Conservation (phyloP, 2,113 vertebrate species). For the Malurus melanocephalus region DNA sequence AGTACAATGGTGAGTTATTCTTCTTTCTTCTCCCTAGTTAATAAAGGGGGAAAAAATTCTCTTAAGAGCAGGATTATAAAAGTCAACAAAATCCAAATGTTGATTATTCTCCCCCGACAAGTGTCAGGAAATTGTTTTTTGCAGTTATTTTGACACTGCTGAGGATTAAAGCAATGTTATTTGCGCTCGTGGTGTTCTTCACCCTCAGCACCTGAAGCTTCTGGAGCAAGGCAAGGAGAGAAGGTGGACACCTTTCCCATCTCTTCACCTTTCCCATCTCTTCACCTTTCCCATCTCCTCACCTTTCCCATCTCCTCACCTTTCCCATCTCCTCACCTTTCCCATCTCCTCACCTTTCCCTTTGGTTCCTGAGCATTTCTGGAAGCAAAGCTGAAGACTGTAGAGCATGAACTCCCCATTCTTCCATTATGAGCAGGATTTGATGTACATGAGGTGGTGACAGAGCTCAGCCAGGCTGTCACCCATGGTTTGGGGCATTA, state of each 20-base stretch:
- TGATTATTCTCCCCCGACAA: neutral
- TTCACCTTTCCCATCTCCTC: too few species aligned
- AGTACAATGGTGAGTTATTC: neutral
- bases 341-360: neutral
- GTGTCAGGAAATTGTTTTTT: too few species aligned
- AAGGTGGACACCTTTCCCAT: neutral
- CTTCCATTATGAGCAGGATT: neutral
- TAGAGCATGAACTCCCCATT: neutral
- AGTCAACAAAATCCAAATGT: neutral
- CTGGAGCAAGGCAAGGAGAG: neutral
- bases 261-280: neutral
- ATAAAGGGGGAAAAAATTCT: neutral
- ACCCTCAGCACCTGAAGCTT: neutral
- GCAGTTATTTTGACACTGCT: neutral
- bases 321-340: neutral
- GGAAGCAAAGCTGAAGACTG: neutral
- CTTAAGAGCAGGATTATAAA: neutral
- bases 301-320: too few species aligned
- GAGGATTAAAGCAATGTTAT: neutral
- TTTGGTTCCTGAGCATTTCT: neutral
- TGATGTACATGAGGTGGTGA: neutral
- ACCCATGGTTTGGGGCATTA: neutral
- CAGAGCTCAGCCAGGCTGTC: neutral
- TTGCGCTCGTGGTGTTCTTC: neutral
- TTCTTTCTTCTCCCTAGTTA: neutral